Evolutionary conservation across 2,113 vertebrate species (phyloP).

Genomic region (Poeciliopsis occidentalis): DNA sequence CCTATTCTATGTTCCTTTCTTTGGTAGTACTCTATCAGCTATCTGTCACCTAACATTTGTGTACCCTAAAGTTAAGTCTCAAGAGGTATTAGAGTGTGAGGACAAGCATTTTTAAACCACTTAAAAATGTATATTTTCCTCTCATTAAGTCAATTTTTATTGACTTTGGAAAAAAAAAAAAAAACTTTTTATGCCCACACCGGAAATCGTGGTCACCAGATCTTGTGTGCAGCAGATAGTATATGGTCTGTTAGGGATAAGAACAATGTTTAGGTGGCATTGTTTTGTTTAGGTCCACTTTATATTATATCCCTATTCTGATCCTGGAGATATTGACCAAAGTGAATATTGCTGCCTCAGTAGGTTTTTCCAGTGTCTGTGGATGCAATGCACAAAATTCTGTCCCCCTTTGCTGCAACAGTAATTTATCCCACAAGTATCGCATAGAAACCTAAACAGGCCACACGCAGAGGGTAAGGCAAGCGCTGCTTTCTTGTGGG

Average conservation of each 20-base stretch:
- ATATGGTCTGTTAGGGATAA: no score
- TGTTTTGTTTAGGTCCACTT: neutral
- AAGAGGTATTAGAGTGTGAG: neutral
- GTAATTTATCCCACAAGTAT: neutral
- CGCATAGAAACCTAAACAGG: slow-evolving; percentile 33
- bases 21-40: neutral
- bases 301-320: no score
- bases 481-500: slow-evolving; percentile 32
- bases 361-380: neutral
- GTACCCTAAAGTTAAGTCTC: neutral
- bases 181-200: no score
- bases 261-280: no score
- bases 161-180: neutral
- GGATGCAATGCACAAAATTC: neutral
- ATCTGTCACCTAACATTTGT: neutral
- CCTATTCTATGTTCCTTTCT: neutral
- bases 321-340: no score
- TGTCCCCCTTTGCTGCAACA: neutral
- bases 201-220: no score
- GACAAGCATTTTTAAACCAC: neutral
- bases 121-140: neutral
- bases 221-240: no score
- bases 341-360: no score
- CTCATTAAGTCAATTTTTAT: neutral
- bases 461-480: neutral